Percentiles rank a stretch among this genome's conserved stretches.
Conservation (phyloP, 1,140 invertebrate genomes). For the Sesamia nonagrioides region DNA sequence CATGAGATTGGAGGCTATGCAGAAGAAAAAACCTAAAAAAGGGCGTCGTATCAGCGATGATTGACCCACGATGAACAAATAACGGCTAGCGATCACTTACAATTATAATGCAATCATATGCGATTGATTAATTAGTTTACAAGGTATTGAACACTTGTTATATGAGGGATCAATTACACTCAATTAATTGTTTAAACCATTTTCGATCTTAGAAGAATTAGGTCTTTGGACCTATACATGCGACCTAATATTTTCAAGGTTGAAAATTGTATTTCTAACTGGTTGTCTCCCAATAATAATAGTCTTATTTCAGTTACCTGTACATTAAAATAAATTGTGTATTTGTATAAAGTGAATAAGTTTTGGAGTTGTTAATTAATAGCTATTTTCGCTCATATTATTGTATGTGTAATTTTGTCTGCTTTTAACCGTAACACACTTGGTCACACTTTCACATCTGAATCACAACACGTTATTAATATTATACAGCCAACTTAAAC, state of each 20-base stretch:
- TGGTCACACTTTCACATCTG: background rate
- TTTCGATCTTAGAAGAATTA: too few species aligned
- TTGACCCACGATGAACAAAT: conserved; percentile 52
- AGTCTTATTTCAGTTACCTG: conserved; percentile 40
- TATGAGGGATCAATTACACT: conserved; percentile 28
- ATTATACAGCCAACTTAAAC: too few species aligned
- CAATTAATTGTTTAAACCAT: conserved; percentile 18
- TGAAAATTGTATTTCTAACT: background rate
- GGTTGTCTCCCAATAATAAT: conserved; percentile 26
- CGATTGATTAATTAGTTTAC: background rate
- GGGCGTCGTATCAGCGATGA: conserved; percentile 78
- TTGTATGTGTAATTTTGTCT: conserved; percentile 15
- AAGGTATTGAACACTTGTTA: conserved; percentile 26
- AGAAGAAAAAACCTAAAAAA: conserved; percentile 87
- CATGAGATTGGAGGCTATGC: conserved; percentile 91
- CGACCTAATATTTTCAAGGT: too few species aligned
- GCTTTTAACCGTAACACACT: conserved; percentile 14
- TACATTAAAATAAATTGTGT: conserved; percentile 31
- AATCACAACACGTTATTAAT: too few species aligned
- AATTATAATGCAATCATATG: conserved; percentile 20
- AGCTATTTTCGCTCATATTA: conserved; percentile 20
- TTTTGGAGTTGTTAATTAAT: conserved; percentile 15
- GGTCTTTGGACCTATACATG: too few species aligned
- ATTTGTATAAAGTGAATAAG: conserved; percentile 30
- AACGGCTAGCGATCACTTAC: background rate